Evolutionary conservation across 92 coral and sea anemone species (phyloP).

Genomic region (Diadumene lineata): DNA sequence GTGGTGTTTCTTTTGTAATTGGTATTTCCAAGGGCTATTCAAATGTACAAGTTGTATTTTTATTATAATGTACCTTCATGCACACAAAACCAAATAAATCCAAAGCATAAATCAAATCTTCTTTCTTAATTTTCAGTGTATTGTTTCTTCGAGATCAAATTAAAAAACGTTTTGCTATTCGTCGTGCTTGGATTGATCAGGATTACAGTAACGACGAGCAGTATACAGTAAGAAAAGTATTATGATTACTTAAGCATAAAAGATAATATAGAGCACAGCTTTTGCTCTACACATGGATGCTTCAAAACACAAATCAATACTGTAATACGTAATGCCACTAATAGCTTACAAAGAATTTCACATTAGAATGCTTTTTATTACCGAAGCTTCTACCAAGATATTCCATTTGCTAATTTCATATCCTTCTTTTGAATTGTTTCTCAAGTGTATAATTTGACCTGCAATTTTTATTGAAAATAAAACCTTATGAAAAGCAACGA

Average conservation of each 20-base stretch:
- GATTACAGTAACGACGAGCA: slow-evolving; percentile 74
- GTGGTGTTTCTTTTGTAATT: not conserved
- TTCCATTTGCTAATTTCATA: not conserved
- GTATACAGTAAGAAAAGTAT: slow-evolving; percentile 63
- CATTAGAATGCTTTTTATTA: not conserved
- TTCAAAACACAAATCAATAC: not conserved
- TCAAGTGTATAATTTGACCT: too few species aligned
- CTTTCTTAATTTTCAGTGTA: slow-evolving; percentile 45
- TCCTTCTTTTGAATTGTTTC: not conserved
- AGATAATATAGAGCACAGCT: too few species aligned
- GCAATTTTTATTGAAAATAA: too few species aligned
- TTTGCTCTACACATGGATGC: not conserved
- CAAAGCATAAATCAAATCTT: slow-evolving; percentile 1
- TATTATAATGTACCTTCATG: not conserved
- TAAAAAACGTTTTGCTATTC: slow-evolving; percentile 57
- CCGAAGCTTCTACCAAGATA: not conserved
- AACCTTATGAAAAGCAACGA: too few species aligned
- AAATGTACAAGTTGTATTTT: not conserved
- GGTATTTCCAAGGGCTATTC: not conserved
- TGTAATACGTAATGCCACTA: not conserved
- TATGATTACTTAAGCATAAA: too few species aligned
- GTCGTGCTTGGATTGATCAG: slow-evolving; percentile 89
- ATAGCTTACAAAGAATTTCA: not conserved
- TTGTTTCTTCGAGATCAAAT: slow-evolving; percentile 56
- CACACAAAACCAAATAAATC: not conserved